Base-by-base conservation (phyloP, 2,797 vertebrate species). In the Acipenser transmontanus region DNA sequence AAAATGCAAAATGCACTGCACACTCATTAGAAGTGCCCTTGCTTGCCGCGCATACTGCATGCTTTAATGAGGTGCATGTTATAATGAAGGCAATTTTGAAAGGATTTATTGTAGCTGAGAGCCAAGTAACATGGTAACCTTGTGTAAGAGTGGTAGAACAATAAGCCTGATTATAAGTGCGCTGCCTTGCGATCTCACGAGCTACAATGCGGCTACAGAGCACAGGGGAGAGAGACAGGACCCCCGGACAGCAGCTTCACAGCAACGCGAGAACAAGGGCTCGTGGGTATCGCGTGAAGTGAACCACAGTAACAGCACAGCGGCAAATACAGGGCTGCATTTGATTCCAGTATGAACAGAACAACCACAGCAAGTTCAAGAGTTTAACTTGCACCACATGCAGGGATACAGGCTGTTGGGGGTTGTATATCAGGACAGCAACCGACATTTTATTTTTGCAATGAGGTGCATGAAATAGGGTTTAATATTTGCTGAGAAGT, bases 31-130 rank as follows among this genome's bases (percentile, higher is more conserved):
- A 62, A 54, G 59, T 20, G 10, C 64, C 69, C 2, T 51, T 59
- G 69, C 65, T 70, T 69, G 65, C 63, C 66, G 20, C 63, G 51
- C 56, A 34, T 60, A 52, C 67, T 65, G 57, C 66, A 68, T 61
- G 64, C 72, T 77, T 73, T 78, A 77, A 78, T 76, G 76, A 77
- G 79, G 68, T 48, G 50, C 76, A 70, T 68, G 74, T 79, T 77
- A 68, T 85, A 82, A 86, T 77, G 80, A 84, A 78, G 83, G 77
- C 74, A 61, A 76, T 74, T 77, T 70, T 75, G 74, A 80, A 77
- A 81, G 74, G 72, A 71, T 66, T 77, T 62, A 68, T 64, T 71
- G 76, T 61, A 72, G 76, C 76, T 63, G 70, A 70, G 75, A 74
- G 71, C 70, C 68, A 70, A 17, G 65, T 56, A 52, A 67, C 69